Conservation (phyloP, 2,888 invertebrate genomes). For the Heliconius erato region DNA sequence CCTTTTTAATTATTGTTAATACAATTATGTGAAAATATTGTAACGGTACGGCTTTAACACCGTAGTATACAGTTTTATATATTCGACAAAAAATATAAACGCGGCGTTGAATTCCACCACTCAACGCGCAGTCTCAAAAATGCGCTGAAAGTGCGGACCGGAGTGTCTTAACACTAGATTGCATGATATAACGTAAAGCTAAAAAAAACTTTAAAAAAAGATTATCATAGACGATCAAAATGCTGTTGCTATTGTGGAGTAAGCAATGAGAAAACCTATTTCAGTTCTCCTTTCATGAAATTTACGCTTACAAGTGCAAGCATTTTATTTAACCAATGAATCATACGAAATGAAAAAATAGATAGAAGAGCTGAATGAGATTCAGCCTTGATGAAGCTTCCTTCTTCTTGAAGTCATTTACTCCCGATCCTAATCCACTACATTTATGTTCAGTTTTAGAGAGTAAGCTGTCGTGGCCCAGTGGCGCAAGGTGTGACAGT, state of each 20-base stretch:
- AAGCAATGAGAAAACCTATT: too few relatives aligned
- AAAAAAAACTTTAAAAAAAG: not conserved
- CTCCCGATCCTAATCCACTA: too few relatives aligned
- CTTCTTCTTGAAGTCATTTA: too few relatives aligned
- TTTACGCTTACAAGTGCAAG: not conserved
- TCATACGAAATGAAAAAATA: too few relatives aligned
- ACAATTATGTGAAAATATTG: not conserved
- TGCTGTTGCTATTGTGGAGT: too few relatives aligned
- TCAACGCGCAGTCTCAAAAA: not conserved
- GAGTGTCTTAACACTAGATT: not conserved
- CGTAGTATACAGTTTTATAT: not conserved
- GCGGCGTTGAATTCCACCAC: not conserved
- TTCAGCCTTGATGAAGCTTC: too few relatives aligned
- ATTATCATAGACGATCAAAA: not conserved
- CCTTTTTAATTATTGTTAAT: not conserved
- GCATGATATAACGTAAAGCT: not conserved
- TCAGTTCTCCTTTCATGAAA: too few relatives aligned
- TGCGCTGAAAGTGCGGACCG: not conserved
- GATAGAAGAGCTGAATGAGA: too few relatives aligned
- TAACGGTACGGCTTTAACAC: not conserved
- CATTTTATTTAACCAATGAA: not conserved
- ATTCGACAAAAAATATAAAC: not conserved
- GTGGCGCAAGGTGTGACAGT: too few relatives aligned
- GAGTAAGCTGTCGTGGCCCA: too few relatives aligned
- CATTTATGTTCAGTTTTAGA: too few relatives aligned